These are phyloP conservation scores for Rhinolophus sinicus DNA, from an alignment of 2,113 vertebrate genomes.

Conservation along the genomic window DNA sequence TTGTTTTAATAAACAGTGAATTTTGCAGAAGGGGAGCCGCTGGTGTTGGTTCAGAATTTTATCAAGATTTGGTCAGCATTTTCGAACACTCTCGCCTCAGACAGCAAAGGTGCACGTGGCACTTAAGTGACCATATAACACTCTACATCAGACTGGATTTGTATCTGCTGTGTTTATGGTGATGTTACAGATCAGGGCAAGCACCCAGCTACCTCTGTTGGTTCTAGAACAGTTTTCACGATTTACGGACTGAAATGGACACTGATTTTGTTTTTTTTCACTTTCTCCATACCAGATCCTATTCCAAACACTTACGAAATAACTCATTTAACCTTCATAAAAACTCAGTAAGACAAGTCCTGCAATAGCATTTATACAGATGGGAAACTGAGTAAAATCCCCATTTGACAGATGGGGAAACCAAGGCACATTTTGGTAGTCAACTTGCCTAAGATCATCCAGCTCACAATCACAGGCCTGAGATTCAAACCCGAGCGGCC, in stretches of 20 bases:
- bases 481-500: accelerated
- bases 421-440: background rate
- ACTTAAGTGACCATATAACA: accelerated
- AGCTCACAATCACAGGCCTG: background rate
- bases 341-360: background rate
- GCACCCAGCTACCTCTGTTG: accelerated
- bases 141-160: background rate
- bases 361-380: background rate
- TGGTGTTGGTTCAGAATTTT: background rate
- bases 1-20: background rate
- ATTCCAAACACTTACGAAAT: background rate
- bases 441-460: background rate
- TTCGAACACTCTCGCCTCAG: background rate
- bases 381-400: background rate
- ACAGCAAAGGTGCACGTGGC: background rate
- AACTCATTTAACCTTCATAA: background rate
- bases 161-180: accelerated
- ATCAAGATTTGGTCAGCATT: background rate
- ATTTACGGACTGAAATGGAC: background rate
- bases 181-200: accelerated
- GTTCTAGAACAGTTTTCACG: background rate
- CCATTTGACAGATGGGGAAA: background rate
- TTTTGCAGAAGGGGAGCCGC: background rate
- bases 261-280: background rate
- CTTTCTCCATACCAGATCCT: background rate